phyloP scores from a whole-genome alignment of 2,888 invertebrate genomes.

The Agrotis exclamationis region DNA sequence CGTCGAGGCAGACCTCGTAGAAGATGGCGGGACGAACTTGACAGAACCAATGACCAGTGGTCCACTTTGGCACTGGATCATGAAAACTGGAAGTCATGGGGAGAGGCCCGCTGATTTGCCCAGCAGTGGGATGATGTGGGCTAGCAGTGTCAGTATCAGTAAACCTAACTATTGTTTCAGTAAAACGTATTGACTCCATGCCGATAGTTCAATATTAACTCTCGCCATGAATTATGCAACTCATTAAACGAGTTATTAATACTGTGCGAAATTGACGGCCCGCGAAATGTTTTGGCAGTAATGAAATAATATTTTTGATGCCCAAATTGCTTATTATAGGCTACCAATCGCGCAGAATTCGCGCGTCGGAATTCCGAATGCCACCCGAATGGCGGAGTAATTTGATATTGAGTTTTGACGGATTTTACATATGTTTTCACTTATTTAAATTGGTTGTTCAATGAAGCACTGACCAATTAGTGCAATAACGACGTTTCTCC shows the following conservation, averaged over 20 bases:
- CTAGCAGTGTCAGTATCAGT: too few relatives aligned
- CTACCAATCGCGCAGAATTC: conserved; percentile 28
- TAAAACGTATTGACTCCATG: conserved; percentile 15
- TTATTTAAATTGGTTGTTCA: conserved; percentile 9
- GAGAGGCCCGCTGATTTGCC: too few relatives aligned
- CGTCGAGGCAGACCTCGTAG: too few relatives aligned
- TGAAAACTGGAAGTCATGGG: too few relatives aligned
- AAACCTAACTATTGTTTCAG: conserved; percentile 22
- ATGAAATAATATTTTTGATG: conserved; percentile 64
- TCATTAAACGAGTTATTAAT: conserved; percentile 70
- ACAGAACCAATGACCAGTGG: too few relatives aligned
- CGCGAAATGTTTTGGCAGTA: conserved; percentile 58
- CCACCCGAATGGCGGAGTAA: conserved; percentile 15
- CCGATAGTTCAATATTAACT: conserved; percentile 61
- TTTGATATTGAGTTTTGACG: conserved; percentile 34
- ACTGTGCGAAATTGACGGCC: conserved; percentile 56
- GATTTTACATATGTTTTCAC: conserved; percentile 16
- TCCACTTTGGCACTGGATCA: too few relatives aligned
- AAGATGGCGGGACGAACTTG: too few relatives aligned
- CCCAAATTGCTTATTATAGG: conserved; percentile 59
- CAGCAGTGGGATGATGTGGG: too few relatives aligned
- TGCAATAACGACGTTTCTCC: too few relatives aligned
- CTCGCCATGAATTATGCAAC: conserved; percentile 62
- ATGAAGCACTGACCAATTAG: background rate
- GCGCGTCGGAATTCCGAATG: conserved; percentile 15